These are phyloP conservation scores for Apoda limacodes DNA, from an alignment of 2,888 invertebrate species.

Conservation along the genomic window DNA sequence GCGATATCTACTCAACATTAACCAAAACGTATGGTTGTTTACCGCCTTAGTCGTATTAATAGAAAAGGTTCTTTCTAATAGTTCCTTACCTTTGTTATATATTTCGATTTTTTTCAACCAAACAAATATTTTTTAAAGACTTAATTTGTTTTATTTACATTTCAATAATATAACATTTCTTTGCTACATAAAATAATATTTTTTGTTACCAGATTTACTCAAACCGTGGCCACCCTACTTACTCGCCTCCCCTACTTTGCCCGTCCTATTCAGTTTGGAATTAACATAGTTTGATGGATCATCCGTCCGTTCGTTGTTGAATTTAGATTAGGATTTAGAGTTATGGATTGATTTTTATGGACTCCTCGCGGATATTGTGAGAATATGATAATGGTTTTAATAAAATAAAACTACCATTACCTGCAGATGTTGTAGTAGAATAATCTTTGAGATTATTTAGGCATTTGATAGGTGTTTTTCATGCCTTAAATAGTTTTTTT, in stretches of 20 bases:
- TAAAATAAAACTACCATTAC: too few relatives aligned
- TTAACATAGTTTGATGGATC: constrained; percentile 53
- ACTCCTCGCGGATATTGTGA: constrained; percentile 23
- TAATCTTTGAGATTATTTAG: too few relatives aligned
- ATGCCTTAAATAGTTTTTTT: too few relatives aligned
- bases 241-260: constrained; percentile 9
- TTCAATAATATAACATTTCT: too few relatives aligned
- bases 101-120: not conserved
- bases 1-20: too few relatives aligned
- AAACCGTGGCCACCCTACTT: constrained; percentile 4
- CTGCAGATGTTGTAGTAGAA: too few relatives aligned
- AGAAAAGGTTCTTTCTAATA: not conserved
- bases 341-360: constrained; percentile 47
- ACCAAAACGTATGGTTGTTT: too few relatives aligned
- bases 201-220: not conserved
- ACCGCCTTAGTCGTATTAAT: too few relatives aligned
- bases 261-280: constrained; percentile 23
- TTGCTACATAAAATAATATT: too few relatives aligned
- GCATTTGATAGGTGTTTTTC: too few relatives aligned
- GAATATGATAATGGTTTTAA: constrained; percentile 5
- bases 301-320: constrained; percentile 25
- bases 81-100: not conserved
- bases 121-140: not conserved
- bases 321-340: constrained; percentile 29
- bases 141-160: too few relatives aligned